Base-by-base conservation (phyloP, 1,140 invertebrate genomes). In the Conopomorpha cramerella region DNA sequence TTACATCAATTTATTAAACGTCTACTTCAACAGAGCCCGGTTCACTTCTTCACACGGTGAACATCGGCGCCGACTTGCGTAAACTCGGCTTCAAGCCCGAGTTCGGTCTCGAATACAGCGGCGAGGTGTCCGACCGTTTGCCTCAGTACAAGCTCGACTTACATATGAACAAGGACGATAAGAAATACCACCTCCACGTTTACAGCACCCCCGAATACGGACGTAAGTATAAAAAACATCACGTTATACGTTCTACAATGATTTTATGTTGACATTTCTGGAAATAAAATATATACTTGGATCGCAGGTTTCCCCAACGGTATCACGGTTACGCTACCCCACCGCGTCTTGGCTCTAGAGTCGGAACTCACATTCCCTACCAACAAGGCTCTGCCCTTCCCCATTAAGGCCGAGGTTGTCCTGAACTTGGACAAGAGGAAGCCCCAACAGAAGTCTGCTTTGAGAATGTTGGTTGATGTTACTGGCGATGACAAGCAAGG, bases 381-480 rank as follows among this genome's bases (percentile, higher is more conserved):
- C 0, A n/a, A n/a, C n/a, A 43, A 57, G 34, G 67, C 68, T 7
- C 39, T 34, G 1, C 58, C 57, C 0, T 66, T 77, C 57, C 66
- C 71, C 3, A 38, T 77, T 32, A 45, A 49, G 1, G 72, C 57
- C 2, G 76, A 79, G 40, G 70, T 83, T 2, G 65, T 71, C 10
- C 66, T 89, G 28, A 89, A 86, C 59, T 57, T 88, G 8, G 86
- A 92, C 62, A 88, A 89, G 49, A 82, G 84, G 38, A 81, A 85
- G 27, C 86, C 88, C 0, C 78, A 84, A 15, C 80, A 86, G 8
- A 89, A 86, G 52, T 82, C 83, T 1, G 70, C 71, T 4, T 42
- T 83, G 0, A 56, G 63, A 8, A 66, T 79, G 13, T 58, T 39
- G 23, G 60, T 81, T 8, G 80, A 85, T 36, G 37, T 81, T 0